phyloP scores from a whole-genome alignment of 2,888 invertebrate species.

The Cryptus armator region DNA sequence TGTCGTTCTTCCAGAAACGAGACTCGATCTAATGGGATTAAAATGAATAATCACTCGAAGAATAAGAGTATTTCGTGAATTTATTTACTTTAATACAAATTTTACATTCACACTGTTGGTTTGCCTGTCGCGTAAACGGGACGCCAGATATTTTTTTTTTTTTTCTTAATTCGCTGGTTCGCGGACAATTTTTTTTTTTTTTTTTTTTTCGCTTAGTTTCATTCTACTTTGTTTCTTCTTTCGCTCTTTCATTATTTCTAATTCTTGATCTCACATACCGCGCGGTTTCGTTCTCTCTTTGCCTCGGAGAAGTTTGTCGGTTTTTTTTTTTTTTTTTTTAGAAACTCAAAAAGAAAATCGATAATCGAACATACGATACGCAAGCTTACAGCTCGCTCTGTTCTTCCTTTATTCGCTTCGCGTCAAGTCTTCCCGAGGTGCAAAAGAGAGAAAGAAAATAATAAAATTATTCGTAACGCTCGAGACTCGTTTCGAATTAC shows the following conservation, averaged over 20 bases:
- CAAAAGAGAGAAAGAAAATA: neutral
- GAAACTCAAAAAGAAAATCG: neutral
- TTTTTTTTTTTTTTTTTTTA: neutral
- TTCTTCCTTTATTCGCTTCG: neutral
- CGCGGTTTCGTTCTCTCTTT: neutral
- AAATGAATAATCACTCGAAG: constrained; percentile 13
- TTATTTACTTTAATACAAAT: constrained; percentile 84
- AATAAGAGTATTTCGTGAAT: constrained; percentile 80
- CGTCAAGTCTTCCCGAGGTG: neutral
- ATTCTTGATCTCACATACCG: neutral
- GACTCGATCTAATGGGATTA: neutral
- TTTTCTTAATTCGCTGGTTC: constrained; percentile 68
- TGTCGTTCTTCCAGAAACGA: neutral
- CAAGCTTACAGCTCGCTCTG: neutral
- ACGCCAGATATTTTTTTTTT: constrained; percentile 69
- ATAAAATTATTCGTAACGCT: no score
- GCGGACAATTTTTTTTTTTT: constrained; percentile 70
- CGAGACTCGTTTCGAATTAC: no score
- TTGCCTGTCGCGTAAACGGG: constrained; percentile 76
- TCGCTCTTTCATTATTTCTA: neutral
- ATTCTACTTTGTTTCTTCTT: neutral
- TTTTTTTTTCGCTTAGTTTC: constrained; percentile 67
- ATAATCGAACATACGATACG: neutral
- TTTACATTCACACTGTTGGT: constrained; percentile 83
- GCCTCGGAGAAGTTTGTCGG: constrained; percentile 1